A percentile compares a stretch with the other conserved stretches of the same genome.
Conservation (phyloP, 2,888 invertebrate species). For the Lasioglossum morio region DNA sequence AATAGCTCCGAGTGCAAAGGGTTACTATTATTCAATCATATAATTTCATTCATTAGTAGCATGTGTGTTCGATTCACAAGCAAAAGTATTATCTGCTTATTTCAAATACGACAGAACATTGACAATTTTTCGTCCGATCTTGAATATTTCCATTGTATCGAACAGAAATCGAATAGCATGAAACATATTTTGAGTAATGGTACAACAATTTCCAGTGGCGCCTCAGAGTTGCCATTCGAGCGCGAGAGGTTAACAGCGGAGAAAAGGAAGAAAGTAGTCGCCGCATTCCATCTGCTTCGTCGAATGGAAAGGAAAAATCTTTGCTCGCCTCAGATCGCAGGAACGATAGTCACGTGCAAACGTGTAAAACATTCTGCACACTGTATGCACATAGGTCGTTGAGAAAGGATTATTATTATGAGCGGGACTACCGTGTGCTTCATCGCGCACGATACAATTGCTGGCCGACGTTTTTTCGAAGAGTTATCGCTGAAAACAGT, state of each 20-base stretch:
- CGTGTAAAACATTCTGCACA: not conserved
- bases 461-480: not conserved
- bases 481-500: slow-evolving; percentile 1
- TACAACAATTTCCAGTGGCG: not conserved
- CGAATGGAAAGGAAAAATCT: not conserved
- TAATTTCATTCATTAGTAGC: too few species aligned
- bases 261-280: not conserved
- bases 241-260: not conserved
- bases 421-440: not conserved
- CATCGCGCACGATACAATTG: not conserved
- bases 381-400: not conserved
- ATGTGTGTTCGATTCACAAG: too few species aligned
- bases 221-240: not conserved
- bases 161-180: too few species aligned
- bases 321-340: not conserved
- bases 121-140: not conserved
- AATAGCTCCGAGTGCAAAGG: too few species aligned
- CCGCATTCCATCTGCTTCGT: not conserved
- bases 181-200: not conserved
- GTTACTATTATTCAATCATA: too few species aligned
- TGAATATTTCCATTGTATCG: not conserved
- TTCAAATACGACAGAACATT: too few species aligned
- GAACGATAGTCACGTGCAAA: not conserved
- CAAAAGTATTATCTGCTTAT: too few species aligned
- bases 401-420: not conserved